A percentile compares a stretch with the other conserved stretches of the same genome.
Evolutionary conservation across 2,888 invertebrate genomes (phyloP).

Genomic region (Dascillus cervinus): DNA sequence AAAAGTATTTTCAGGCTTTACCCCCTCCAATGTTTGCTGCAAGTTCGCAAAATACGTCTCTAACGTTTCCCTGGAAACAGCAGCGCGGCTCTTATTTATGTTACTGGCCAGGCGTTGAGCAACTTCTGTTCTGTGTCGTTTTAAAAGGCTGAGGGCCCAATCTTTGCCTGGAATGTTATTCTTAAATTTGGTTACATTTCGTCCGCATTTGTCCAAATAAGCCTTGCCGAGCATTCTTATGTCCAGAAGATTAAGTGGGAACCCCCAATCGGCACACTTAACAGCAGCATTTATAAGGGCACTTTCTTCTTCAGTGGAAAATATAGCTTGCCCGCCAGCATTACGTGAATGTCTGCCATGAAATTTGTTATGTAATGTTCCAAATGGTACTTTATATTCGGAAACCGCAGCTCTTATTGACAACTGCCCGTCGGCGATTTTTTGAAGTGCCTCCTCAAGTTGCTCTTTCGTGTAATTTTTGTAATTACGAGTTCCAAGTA

Average conservation of each 20-base stretch:
- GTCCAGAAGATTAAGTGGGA: slow-evolving; percentile 18
- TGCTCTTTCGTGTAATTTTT: slow-evolving; percentile 6
- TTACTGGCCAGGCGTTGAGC: background rate
- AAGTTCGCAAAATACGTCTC: slow-evolving; percentile 14
- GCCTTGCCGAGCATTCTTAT: slow-evolving; percentile 19
- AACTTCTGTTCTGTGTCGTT: too few species aligned
- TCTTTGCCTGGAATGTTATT: slow-evolving; percentile 21
- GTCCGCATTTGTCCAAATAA: slow-evolving; percentile 19
- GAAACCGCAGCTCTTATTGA: slow-evolving; percentile 3
- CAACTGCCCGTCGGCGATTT: slow-evolving; percentile 8
- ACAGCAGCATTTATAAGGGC: slow-evolving; percentile 7
- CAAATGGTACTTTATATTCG: slow-evolving; percentile 8
- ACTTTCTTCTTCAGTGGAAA: slow-evolving; percentile 13
- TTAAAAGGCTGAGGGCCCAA: too few species aligned
- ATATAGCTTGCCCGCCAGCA: slow-evolving; percentile 13
- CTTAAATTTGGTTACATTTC: slow-evolving; percentile 15
- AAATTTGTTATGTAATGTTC: slow-evolving; percentile 4
- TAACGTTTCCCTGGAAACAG: slow-evolving; percentile 1
- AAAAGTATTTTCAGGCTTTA: slow-evolving; percentile 17
- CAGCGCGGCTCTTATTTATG: slow-evolving; percentile 2
- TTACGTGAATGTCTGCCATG: background rate
- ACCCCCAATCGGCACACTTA: slow-evolving; percentile 20
- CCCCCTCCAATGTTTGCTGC: slow-evolving; percentile 8
- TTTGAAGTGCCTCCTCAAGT: slow-evolving; percentile 8
- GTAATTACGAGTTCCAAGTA: background rate